Percentiles rank a stretch among this genome's conserved stretches.
Conservation (phyloP, 2,888 invertebrate genomes). For the Axea sp. region DNA sequence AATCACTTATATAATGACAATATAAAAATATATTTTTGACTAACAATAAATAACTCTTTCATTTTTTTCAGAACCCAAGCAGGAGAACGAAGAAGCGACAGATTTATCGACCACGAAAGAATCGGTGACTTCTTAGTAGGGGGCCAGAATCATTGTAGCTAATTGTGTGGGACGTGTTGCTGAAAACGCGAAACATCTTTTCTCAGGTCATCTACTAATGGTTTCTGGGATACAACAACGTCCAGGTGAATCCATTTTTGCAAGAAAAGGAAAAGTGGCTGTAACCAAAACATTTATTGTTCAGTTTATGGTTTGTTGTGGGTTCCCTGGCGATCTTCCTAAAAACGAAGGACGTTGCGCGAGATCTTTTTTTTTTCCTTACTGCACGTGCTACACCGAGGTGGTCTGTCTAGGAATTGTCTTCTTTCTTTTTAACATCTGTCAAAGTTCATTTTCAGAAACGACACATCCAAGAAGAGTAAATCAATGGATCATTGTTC, state of each 20-base stretch:
- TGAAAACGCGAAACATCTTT: constrained; percentile 67
- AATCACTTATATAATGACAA: no score
- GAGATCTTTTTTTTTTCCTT: constrained; percentile 47
- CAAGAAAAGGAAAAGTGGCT: constrained; percentile 54
- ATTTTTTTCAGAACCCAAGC: not conserved
- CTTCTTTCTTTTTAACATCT: constrained; percentile 42
- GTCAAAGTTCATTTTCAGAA: constrained; percentile 56
- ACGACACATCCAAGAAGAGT: constrained; percentile 34
- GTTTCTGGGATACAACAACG: constrained; percentile 25
- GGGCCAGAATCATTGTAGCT: constrained; percentile 73
- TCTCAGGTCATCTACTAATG: constrained; percentile 59
- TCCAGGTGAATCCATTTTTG: constrained; percentile 64
- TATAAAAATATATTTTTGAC: no score
- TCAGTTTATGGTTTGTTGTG: constrained; percentile 74
- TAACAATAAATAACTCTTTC: constrained; percentile 15
- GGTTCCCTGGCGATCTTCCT: constrained; percentile 62
- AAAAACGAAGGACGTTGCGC: constrained; percentile 52
- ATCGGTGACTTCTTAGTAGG: constrained; percentile 66
- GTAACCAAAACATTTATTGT: constrained; percentile 73
- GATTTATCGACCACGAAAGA: constrained; percentile 40
- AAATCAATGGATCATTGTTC: constrained; percentile 52
- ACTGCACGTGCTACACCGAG: constrained; percentile 49
- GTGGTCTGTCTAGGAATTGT: constrained; percentile 49
- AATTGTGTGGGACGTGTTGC: constrained; percentile 70
- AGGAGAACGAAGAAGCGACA: constrained; percentile 7